Percentiles rank a stretch among this genome's conserved stretches.
phyloP scores from a whole-genome alignment of 2,113 vertebrate genomes.

The Caloenas nicobarica region DNA sequence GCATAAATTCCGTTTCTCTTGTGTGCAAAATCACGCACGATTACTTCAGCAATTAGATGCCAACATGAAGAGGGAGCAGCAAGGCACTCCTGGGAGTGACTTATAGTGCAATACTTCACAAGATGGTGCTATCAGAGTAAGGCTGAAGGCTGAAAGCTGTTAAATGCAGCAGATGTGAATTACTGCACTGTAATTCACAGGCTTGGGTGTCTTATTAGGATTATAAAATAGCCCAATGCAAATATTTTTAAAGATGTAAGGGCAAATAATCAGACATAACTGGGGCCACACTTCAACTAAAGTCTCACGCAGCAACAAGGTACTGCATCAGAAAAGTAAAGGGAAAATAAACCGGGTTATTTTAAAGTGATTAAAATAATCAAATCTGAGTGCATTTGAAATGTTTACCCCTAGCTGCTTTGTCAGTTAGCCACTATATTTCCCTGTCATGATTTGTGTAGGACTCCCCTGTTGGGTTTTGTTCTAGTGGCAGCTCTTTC shows the following conservation, averaged over 20 bases:
- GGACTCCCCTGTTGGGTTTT: not conserved
- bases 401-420: not conserved
- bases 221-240: not conserved
- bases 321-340: not conserved
- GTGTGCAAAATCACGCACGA: not conserved
- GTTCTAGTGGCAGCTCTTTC: not conserved
- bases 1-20: not conserved
- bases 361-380: not conserved
- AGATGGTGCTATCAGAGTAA: not conserved
- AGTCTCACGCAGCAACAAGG: not conserved
- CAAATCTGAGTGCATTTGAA: not conserved
- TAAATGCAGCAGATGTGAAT: slow-evolving; percentile 15
- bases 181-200: not conserved
- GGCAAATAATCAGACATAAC: not conserved
- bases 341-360: fast-evolving
- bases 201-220: not conserved
- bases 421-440: not conserved
- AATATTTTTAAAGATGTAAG: not conserved
- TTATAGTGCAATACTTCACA: not conserved
- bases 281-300: not conserved
- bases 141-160: not conserved
- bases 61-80: not conserved
- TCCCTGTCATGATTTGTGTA: not conserved
- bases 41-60: not conserved
- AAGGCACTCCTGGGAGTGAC: not conserved